phyloP scores from a whole-genome alignment of 2,113 vertebrate species.

The Odocoileus hemionus region DNA sequence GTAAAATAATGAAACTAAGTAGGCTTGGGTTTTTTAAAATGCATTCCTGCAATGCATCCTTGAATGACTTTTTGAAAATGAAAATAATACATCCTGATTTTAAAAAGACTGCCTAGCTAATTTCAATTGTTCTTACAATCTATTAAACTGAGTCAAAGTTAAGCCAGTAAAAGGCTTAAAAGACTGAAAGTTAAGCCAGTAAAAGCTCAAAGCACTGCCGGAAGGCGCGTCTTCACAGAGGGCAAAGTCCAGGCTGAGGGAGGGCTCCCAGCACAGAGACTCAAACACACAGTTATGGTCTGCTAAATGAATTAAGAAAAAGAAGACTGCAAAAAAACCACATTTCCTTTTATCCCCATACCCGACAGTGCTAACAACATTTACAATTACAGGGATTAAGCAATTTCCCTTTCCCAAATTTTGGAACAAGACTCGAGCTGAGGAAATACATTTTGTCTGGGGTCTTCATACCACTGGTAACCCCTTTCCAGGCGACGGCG shows the following conservation, averaged over 20 bases:
- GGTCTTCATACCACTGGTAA: not conserved
- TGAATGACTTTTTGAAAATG: constrained; percentile 31
- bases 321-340: not conserved
- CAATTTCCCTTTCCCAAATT: constrained; percentile 47
- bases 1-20: constrained; percentile 16
- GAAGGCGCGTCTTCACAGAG: not conserved
- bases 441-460: constrained; percentile 27
- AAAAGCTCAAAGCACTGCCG: not conserved
- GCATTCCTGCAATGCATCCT: not conserved
- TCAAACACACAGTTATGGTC: not conserved
- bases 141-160: not conserved
- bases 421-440: not conserved
- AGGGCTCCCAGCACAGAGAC: not conserved
- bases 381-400: constrained; percentile 39
- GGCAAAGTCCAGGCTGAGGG: not conserved
- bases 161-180: not conserved
- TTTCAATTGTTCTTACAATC: constrained; percentile 43
- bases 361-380: not conserved
- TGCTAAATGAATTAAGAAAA: constrained; percentile 17
- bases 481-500: not conserved
- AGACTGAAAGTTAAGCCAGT: not conserved
- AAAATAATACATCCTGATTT: constrained; percentile 54
- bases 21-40: constrained; percentile 28
- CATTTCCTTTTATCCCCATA: not conserved
- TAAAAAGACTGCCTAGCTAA: not conserved